Percentiles rank a stretch among this genome's conserved stretches.
These are phyloP conservation scores for Alouatta palliata DNA, from an alignment of 2,113 vertebrate species.

Conservation along the genomic window DNA sequence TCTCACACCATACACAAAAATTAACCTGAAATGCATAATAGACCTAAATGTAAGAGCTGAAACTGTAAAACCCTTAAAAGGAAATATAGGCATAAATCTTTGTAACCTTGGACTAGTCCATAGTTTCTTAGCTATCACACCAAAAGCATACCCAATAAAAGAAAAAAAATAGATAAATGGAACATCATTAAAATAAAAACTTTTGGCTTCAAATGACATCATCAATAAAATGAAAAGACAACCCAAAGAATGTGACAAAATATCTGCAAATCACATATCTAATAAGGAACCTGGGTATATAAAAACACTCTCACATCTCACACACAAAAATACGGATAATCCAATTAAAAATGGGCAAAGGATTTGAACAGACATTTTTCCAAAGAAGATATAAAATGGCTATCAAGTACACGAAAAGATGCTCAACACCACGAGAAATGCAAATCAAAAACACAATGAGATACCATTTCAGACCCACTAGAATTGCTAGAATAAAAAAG, in stretches of 20 bases:
- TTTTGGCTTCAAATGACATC: not conserved
- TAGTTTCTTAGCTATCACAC: not conserved
- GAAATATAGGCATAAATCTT: not conserved
- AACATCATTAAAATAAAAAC: not conserved
- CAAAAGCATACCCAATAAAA: not conserved
- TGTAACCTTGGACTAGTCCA: not conserved
- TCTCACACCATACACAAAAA: not conserved
- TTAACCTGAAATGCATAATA: not conserved
- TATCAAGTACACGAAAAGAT: not conserved
- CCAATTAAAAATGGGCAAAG: not conserved
- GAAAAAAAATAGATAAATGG: not conserved
- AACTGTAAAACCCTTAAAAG: not conserved
- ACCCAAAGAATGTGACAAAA: not conserved
- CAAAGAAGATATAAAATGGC: not conserved
- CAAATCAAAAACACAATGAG: not conserved
- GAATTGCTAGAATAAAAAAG: not conserved
- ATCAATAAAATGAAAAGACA: not conserved
- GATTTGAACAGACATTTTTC: not conserved
- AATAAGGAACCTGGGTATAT: not conserved
- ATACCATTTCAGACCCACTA: not conserved
- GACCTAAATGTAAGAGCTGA: not conserved
- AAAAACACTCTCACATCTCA: not conserved
- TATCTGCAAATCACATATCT: not conserved
- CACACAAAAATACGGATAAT: not conserved
- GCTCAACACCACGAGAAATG: not conserved